A percentile compares a stretch with the other conserved stretches of the same genome.
phyloP scores from a whole-genome alignment of 2,113 vertebrate genomes.

The Callipepla californica region DNA sequence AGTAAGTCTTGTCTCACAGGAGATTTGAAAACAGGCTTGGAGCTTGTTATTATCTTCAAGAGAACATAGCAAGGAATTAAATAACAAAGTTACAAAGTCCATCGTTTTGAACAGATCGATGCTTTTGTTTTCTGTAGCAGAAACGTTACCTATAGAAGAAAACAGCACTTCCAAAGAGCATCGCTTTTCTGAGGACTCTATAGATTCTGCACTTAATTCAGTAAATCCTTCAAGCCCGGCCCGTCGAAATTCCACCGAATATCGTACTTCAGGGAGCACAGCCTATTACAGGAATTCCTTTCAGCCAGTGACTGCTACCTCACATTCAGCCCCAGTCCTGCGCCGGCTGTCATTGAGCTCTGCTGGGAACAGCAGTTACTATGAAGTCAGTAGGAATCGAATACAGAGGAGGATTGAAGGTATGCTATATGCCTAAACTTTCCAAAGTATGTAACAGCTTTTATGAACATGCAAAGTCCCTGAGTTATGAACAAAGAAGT shows the following conservation, averaged over 20 bases:
- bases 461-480: neutral
- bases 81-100: neutral
- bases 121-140: constrained; percentile 80
- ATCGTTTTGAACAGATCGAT: neutral
- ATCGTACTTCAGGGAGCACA: constrained; percentile 73
- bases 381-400: constrained; percentile 78
- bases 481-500: neutral
- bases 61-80: neutral
- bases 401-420: constrained; percentile 88
- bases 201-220: constrained; percentile 87
- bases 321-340: constrained; percentile 68
- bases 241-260: constrained; percentile 76
- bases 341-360: constrained; percentile 78
- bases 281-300: constrained; percentile 75
- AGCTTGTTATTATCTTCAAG: neutral
- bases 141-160: constrained; percentile 84
- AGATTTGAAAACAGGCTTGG: neutral
- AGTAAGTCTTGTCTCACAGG: neutral
- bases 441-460: neutral
- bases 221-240: constrained; percentile 79
- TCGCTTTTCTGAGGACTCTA: constrained; percentile 79
- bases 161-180: constrained; percentile 85
- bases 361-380: constrained; percentile 60
- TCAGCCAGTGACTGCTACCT: constrained; percentile 67
- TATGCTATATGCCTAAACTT: constrained; percentile 60